Base-by-base conservation (phyloP, 2,888 invertebrate species). In the Oscheius sp. region DNA sequence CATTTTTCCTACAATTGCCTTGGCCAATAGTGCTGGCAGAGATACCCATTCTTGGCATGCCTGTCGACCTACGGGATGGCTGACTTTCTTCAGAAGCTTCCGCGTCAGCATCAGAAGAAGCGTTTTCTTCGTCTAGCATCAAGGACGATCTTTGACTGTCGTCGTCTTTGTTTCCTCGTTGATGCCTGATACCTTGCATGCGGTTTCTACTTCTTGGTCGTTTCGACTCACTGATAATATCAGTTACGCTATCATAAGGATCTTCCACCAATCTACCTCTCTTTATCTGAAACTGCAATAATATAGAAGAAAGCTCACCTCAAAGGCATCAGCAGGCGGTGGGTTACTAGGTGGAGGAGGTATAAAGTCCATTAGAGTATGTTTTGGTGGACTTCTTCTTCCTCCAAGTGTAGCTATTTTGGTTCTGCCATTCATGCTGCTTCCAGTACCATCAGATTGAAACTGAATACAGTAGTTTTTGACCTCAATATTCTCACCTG, bases 391-490 rank as follows among this genome's bases (percentile, higher is more conserved):
- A 9, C 71, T 72, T 20, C 62, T 45, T 26, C 62, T 26, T 20
- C 62, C 47, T 32, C 62, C 62, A 12, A 62, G 17, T 1, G 62
- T 72, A 3, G 62, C 68, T 54, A 67, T 71, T 47, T 74, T 75
- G 0, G 74, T 69, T 4, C 78, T 67, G 9, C 75, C 77, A 36
- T 75, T 73, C 4, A 72, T 68, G 51, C 79, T 77, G 20, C 80
- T 79, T 4, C 69, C 72, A n/a, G 82, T 81, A 0, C 82, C 82
- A 51, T 82, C 82, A 2, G 80, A 80, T 57, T 82, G 80, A 14
- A 77, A 57, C 75, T 62, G 12, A 64, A 50, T 50, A 8, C 12
- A n/a, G 8, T 28, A 12, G 14, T 14, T 24, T 14, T 54, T 51
- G 36, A 9, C 14, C 12, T 66, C 17, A 20, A 30, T 20, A 9